Conservation (phyloP, 2,113 vertebrate species). For the Murina feae region DNA sequence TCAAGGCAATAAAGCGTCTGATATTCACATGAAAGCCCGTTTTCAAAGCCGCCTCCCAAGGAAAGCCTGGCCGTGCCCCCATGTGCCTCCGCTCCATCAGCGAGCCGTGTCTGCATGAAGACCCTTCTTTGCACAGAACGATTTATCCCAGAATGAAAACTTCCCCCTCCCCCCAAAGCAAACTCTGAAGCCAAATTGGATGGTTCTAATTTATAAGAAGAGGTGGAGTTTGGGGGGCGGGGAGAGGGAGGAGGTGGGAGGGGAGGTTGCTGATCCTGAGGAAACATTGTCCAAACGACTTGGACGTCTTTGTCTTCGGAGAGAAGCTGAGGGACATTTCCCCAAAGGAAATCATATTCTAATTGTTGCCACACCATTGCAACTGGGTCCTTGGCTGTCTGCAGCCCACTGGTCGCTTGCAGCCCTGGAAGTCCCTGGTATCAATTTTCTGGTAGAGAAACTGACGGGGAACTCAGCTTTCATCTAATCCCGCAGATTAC, state of each 20-base stretch:
- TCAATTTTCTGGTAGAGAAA: conserved; percentile 47
- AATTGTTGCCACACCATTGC: conserved; percentile 6
- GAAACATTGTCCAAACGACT: background rate
- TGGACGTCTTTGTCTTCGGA: background rate
- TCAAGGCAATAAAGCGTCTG: conserved; percentile 90
- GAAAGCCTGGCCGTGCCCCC: conserved; percentile 77
- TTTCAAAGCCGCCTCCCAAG: conserved; percentile 79
- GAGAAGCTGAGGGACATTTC: background rate
- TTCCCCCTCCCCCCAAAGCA: background rate
- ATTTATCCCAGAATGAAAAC: conserved; percentile 9
- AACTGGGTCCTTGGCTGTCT: conserved; percentile 4
- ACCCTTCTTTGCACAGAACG: fast-evolving
- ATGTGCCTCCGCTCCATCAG: conserved; percentile 66
- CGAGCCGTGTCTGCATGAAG: background rate
- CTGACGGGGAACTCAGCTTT: background rate
- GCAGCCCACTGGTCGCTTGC: background rate
- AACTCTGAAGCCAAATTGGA: background rate
- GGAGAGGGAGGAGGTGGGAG: too few relatives aligned
- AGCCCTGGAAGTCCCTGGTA: conserved; percentile 17
- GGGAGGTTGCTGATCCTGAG: background rate
- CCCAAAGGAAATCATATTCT: conserved; percentile 34
- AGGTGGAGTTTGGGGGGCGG: background rate
- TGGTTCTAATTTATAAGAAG: conserved; percentile 31
- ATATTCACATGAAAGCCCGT: conserved; percentile 87
- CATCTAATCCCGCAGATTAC: conserved; percentile 45